phyloP scores from a whole-genome alignment of 2,888 invertebrate species.

The Spilosoma lubricipeda region DNA sequence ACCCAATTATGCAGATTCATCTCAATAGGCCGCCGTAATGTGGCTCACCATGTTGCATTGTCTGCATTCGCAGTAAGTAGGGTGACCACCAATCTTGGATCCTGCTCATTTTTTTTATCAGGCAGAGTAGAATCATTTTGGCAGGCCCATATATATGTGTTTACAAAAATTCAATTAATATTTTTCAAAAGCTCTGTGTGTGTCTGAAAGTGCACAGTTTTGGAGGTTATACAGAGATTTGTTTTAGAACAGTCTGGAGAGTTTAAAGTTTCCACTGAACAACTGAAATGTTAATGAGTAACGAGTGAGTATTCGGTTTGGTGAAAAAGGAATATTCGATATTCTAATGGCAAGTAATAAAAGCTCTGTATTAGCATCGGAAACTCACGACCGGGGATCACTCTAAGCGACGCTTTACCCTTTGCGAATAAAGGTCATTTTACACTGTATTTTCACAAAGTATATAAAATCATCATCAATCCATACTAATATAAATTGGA shows the following conservation, averaged over 20 bases:
- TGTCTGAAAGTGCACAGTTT: not conserved
- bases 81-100: too few relatives aligned
- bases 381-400: slow-evolving; percentile 45
- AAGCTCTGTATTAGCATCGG: slow-evolving; percentile 60
- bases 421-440: slow-evolving; percentile 28
- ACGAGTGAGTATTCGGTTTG: slow-evolving; percentile 60
- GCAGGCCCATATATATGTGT: too few relatives aligned
- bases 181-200: too few relatives aligned
- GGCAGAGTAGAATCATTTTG: too few relatives aligned
- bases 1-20: too few relatives aligned
- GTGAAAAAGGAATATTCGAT: slow-evolving; percentile 68
- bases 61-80: too few relatives aligned
- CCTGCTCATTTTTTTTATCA: too few relatives aligned
- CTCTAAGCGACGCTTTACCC: slow-evolving; percentile 35
- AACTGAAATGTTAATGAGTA: slow-evolving; percentile 69
- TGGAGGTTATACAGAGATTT: not conserved
- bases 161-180: too few relatives aligned
- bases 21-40: too few relatives aligned
- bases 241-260: slow-evolving; percentile 42
- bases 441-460: slow-evolving; percentile 18
- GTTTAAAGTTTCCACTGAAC: slow-evolving; percentile 41
- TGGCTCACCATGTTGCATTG: too few relatives aligned
- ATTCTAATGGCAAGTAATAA: slow-evolving; percentile 76
- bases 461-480: too few relatives aligned
- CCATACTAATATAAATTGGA: too few relatives aligned